A percentile compares a stretch with the other conserved stretches of the same genome.
Conservation (phyloP, 2,888 invertebrate species). For the Iselma pallidipennis region DNA sequence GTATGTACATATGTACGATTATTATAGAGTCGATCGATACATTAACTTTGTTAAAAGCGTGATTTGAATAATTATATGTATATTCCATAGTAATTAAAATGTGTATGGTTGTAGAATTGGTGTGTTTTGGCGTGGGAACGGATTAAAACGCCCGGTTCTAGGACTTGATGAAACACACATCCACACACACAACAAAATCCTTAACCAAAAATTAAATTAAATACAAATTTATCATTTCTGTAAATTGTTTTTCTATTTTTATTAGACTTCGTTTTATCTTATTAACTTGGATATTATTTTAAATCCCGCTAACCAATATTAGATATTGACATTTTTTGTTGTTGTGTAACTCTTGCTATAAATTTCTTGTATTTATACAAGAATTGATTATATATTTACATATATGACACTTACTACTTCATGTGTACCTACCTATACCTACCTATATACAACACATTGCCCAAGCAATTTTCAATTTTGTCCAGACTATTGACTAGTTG, state of each 20-base stretch:
- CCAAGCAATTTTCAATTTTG: not conserved
- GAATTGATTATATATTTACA: not conserved
- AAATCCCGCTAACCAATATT: not conserved
- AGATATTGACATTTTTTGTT: not conserved
- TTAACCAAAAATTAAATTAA: not conserved
- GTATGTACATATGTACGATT: too few relatives aligned
- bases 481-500: not conserved
- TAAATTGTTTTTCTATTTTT: too few relatives aligned
- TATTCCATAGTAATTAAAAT: conserved; percentile 10
- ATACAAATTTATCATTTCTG: not conserved
- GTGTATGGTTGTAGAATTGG: not conserved
- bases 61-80: conserved; percentile 19
- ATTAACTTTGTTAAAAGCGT: conserved; percentile 11
- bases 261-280: too few relatives aligned
- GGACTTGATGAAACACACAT: not conserved
- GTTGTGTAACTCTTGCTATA: not conserved
- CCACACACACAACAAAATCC: not conserved
- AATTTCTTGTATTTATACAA: not conserved
- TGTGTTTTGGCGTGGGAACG: conserved; percentile 4
- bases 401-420: conserved; percentile 1
- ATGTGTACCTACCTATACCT: not conserved
- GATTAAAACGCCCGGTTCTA: not conserved
- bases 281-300: not conserved
- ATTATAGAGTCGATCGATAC: conserved; percentile 10
- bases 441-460: not conserved